Evolutionary conservation across 1,140 invertebrate genomes (phyloP), one percentile per base, ranked within the genome.

Genomic region (Scaptomyza pallida): DNA sequence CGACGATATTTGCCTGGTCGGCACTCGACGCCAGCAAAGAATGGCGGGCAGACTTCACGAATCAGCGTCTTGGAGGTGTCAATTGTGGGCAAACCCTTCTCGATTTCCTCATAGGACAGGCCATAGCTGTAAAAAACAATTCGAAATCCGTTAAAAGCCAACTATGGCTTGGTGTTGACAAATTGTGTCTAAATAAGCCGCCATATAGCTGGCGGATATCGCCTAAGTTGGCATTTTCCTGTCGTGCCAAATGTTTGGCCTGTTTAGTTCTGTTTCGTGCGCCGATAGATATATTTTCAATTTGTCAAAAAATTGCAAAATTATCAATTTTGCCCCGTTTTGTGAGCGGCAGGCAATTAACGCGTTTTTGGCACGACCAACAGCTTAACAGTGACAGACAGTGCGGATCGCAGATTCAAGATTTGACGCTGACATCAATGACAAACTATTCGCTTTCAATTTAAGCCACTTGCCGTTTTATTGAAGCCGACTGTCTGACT

Each of bases 1-100:
- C 97, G 93, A 2, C 98, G 93, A 91, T 98, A 99, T 82, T 98
- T 98, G n/a, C 96, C 96, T 2, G 96, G 93, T 16, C 95, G 93
- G 79, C 97, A 98, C 90, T 97, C 95, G 1, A 98, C 96, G 57
- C 96, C 95, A 1, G 96, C 95, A 72, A 98, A 93, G 89, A 96
- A 97, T 1, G 96, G 95, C 3, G 97, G 97, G 88, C 97, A 98
- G 0, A 97, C 94, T 71, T 98, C 96, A 6, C 95, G 92, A 63
- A 98, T 96, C 3, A 97, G 92, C 0, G 97, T 98, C 78, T 97
- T 97, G 4, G 96, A 96, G 0, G 97, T 98, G 89, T 98, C 97
- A 72, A 98, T 97, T 19, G 96, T 92, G 0, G 97, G 97, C 8
- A 98, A 90, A 43, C 95, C 96, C 82, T 97, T 97, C 82, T 98